A percentile compares a stretch with the other conserved stretches of the same genome.
phyloP scores from a whole-genome alignment of 1,140 invertebrate species.

The Pseudomyrmex concolor region DNA sequence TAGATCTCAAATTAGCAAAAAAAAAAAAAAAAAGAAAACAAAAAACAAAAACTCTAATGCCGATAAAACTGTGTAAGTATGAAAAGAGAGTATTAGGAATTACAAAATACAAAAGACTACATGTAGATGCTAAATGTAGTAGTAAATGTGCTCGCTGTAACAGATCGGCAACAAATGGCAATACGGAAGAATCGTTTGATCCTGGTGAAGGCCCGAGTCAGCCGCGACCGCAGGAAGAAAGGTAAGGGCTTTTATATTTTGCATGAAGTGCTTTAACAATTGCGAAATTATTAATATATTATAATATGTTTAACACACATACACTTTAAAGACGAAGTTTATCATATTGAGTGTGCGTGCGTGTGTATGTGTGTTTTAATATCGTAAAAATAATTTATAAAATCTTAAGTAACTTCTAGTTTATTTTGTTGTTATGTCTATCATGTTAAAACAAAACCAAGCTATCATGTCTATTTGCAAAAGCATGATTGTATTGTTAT shows the following conservation, averaged over 20 bases:
- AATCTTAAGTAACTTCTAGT: background rate
- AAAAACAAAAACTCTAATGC: conserved; percentile 17
- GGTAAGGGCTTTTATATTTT: conserved; percentile 73
- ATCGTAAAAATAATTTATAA: background rate
- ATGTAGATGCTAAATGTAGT: conserved; percentile 69
- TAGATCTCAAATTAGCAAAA: conserved; percentile 9
- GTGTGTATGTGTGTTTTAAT: too few relatives aligned
- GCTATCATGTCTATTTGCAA: background rate
- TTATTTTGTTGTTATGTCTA: background rate
- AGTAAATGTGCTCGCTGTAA: conserved; percentile 81
- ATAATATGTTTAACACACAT: too few relatives aligned
- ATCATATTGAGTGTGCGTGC: too few relatives aligned
- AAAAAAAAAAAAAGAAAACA: too few relatives aligned
- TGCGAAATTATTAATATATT: background rate
- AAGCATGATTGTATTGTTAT: background rate
- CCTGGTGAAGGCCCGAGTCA: conserved; percentile 75
- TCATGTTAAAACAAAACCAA: background rate
- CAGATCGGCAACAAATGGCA: conserved; percentile 74
- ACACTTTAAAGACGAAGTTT: too few relatives aligned
- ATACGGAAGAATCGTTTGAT: conserved; percentile 68
- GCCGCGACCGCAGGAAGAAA: conserved; percentile 50
- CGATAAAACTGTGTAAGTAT: conserved; percentile 30
- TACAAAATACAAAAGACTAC: background rate
- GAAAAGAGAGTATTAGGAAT: conserved; percentile 2
- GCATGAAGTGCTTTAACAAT: conserved; percentile 36